Percentiles rank a stretch among this genome's conserved stretches.
These are phyloP conservation scores for Chascanopsetta lugubris DNA, from an alignment of 2,113 vertebrate species.

Conservation along the genomic window DNA sequence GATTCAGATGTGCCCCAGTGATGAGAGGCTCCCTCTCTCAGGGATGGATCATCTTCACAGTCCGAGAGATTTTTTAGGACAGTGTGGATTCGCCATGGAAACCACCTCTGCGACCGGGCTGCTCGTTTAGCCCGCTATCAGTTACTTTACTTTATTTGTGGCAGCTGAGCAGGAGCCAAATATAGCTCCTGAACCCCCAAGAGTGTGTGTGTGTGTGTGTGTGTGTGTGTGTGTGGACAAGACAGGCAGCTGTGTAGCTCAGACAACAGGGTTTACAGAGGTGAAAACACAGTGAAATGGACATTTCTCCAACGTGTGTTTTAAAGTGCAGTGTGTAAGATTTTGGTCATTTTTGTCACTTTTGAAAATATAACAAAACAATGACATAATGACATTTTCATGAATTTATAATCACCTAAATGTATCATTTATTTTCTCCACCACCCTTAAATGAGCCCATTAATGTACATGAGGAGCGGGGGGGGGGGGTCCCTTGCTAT, in stretches of 20 bases:
- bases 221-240: constrained; percentile 23
- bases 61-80: constrained; percentile 9
- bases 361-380: neutral
- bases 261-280: constrained; percentile 8
- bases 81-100: constrained; percentile 54
- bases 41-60: constrained; percentile 23
- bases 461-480: too few species aligned
- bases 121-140: constrained; percentile 60
- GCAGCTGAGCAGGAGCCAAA: constrained; percentile 80
- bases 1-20: constrained; percentile 3
- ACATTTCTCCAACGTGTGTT: constrained; percentile 2
- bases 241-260: constrained; percentile 20
- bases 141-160: constrained; percentile 74
- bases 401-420: too few species aligned
- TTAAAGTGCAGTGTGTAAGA: too few species aligned
- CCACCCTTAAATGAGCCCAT: too few species aligned
- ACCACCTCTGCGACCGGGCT: constrained; percentile 44
- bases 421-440: too few species aligned
- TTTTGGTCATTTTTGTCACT: too few species aligned
- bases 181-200: constrained; percentile 78
- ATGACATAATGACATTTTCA: too few species aligned
- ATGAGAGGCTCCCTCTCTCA: constrained; percentile 23
- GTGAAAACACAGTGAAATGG: constrained; percentile 27
- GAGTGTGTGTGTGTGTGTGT: constrained; percentile 51
- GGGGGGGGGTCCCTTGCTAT: too few species aligned